Evolutionary conservation across 2,888 invertebrate genomes (phyloP), one percentile per base, ranked within the genome.

Genomic region (Dynastes grantii): DNA sequence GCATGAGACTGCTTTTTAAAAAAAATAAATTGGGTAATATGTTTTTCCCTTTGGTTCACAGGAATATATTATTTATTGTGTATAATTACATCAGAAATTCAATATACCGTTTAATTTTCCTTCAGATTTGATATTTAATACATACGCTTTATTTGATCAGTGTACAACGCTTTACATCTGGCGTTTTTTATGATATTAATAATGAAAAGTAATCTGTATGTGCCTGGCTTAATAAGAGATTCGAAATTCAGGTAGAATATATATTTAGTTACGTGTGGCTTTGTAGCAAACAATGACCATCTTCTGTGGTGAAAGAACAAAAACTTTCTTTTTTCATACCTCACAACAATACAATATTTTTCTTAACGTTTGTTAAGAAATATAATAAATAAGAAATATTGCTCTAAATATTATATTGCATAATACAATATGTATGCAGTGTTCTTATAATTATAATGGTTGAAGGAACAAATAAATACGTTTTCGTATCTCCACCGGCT

Each of bases 101-200:
- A 45, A 75, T 75, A 75, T 61, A 61, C 29, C 1, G 22, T 61
- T 75, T 75, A 61, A 61, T 75, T 63, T 71, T 75, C 45, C 27
- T 40, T 63, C 61, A 61, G 61, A 16, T 71, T 71, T 37, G 71
- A 75, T 49, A 75, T 29, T 61, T 63, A 75, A 75, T 75, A 75
- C 73, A 58, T 55, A 32, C 8, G 5, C 73, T 63, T 61, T 45
- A 61, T 13, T 2, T 27, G 45, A 27, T 22, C 45, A 22, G 55
- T 9, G 55, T 58, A 16, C 45, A 63, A 63, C 73, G 61, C 61
- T 61, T 61, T 61, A 75, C 73, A 75, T 75, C 73, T 75, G 73
- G 73, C 73, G 45, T 63, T 40, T 27, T 75, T 61, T 55, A 45
- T 0, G 22, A 61, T 61, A 40, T 73, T 61, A 61, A 63, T 11